Evolutionary conservation across 2,797 vertebrate species (phyloP).

Genomic region (Cryptoprocta ferox): DNA sequence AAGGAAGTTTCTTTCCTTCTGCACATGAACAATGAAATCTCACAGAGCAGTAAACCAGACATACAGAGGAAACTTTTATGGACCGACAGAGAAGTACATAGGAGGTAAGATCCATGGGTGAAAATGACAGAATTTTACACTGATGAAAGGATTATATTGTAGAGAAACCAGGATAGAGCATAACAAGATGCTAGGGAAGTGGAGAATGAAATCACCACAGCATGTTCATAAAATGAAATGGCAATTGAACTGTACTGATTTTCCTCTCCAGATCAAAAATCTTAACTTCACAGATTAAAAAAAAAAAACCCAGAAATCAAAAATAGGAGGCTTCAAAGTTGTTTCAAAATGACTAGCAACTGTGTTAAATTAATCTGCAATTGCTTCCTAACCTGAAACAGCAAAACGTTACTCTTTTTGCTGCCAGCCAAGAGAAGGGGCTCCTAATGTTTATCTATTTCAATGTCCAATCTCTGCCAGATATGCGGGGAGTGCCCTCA

Average conservation of each 20-base stretch:
- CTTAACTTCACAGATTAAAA: not conserved
- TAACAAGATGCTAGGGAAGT: not conserved
- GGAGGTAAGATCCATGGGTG: not conserved
- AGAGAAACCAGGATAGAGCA: not conserved
- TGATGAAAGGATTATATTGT: not conserved
- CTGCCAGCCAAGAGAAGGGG: not conserved
- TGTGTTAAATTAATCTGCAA: not conserved
- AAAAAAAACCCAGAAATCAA: not conserved
- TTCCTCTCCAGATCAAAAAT: conserved; percentile 43
- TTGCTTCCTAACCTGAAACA: not conserved
- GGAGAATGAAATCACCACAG: not conserved
- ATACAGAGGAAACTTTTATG: not conserved
- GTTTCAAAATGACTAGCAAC: conserved; percentile 14
- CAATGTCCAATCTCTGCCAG: not conserved
- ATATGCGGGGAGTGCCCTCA: not conserved
- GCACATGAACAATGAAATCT: not conserved
- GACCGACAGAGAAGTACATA: not conserved
- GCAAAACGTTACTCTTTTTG: not conserved
- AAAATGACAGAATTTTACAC: not conserved
- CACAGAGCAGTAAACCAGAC: not conserved
- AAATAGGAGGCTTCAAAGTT: not conserved
- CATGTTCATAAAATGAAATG: not conserved
- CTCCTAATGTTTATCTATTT: not conserved
- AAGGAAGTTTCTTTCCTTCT: not conserved
- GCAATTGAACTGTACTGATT: not conserved